Base-by-base conservation (phyloP, 2,888 invertebrate species). In the Glomeris marginata region DNA sequence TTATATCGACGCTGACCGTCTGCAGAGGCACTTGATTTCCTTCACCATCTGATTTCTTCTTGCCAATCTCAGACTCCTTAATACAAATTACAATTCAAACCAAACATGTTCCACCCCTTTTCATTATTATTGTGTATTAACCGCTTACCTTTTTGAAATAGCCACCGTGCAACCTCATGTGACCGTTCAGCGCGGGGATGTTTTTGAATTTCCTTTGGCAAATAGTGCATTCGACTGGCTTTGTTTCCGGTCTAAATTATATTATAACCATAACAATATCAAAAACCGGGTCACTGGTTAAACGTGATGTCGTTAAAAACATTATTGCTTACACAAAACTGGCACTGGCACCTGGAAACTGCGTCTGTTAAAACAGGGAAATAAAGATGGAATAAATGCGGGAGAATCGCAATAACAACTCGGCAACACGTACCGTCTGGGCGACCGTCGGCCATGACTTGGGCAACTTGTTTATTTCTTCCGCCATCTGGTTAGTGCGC, bases 131-230 rank as follows among this genome's bases (percentile, higher is more conserved):
- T 41, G 15, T n/a, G n/a, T n/a, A n/a, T 28, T 28, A 28, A 18
- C 5, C 2, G 21, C 21, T 4, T 5, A 42, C 84, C 78, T 88
- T 90, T 69, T 94, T 94, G 64, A 91, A 87, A 69, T 92, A 95
- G 50, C 95, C 94, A 41, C 95, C 95, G 68, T 97, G 95, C 56
- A 95, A 74, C 62, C 95, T 76, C 95, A 95, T 95, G 66, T 95
- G 95, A 8, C 95, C 95, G 69, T 97, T 97, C 50, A 97, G 77
- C 28, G 95, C 95, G 20, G 94, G 92, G 68, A 92, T 85, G 69
- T 94, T 95, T 72, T 95, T 95, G 72, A 95, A 97, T 66, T 87
- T 84, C 60, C 92, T 77, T 69, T 90, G 86, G 67, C 95, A 97
- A 53, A 94, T 75, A 69, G 86, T 88, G 71, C 95, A 95, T 67